Evolutionary conservation across 2,797 vertebrate species (phyloP).

Genomic region (Chelidonichthys spinosus): DNA sequence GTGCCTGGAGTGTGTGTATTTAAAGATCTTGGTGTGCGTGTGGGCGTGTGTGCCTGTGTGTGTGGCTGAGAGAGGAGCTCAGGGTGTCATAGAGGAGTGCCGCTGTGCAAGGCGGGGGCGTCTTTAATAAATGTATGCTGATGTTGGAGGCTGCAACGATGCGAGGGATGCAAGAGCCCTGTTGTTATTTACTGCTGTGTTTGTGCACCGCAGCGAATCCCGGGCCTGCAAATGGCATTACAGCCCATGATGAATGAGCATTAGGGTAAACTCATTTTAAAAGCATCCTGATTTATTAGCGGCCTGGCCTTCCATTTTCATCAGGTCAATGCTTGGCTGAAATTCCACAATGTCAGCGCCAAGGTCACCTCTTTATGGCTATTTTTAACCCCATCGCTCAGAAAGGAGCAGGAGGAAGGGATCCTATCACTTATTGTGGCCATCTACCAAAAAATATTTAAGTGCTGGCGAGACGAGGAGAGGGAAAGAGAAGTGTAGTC

Average conservation of each 20-base stretch:
- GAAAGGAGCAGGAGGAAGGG: conserved; percentile 55
- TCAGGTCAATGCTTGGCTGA: conserved; percentile 99
- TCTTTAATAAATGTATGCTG: conserved; percentile 98
- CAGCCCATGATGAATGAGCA: conserved; percentile 99
- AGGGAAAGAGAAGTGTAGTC: conserved; percentile 19
- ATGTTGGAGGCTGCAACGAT: conserved; percentile 91
- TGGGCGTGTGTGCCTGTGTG: conserved; percentile 37
- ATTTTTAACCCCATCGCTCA: conserved; percentile 79
- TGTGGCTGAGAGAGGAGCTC: conserved; percentile 64
- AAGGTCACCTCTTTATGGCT: conserved; percentile 93
- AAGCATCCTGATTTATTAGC: conserved; percentile 99
- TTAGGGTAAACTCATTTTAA: conserved; percentile 99
- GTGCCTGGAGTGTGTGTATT: conserved; percentile 60
- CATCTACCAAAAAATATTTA: conserved; percentile 73
- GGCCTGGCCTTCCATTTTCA: conserved; percentile 97
- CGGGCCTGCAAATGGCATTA: conserved; percentile 97
- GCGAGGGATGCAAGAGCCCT: conserved; percentile 88
- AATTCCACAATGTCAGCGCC: conserved; percentile 98
- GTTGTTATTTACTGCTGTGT: conserved; percentile 99
- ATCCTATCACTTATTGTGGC: conserved; percentile 89
- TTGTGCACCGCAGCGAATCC: conserved; percentile 94
- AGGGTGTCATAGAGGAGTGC: conserved; percentile 76
- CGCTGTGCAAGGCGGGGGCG: conserved; percentile 78
- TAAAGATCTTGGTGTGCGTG: conserved; percentile 52
- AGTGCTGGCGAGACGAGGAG: conserved; percentile 47